Percentiles rank a stretch among this genome's conserved stretches.
These are phyloP conservation scores for Armadillidium nasatum DNA, from an alignment of 1,140 invertebrate genomes.

Conservation along the genomic window DNA sequence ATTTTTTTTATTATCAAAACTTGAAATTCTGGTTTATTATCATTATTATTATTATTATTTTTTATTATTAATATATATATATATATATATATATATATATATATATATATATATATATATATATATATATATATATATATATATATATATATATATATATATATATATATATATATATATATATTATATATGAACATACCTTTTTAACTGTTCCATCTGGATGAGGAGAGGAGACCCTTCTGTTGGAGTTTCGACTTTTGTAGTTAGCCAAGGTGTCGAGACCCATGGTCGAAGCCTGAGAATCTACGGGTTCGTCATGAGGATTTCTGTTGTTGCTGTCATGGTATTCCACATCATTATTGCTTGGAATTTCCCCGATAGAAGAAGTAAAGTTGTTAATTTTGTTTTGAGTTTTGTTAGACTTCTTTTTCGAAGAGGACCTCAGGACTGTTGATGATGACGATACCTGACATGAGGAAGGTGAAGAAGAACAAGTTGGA, in stretches of 20 bases:
- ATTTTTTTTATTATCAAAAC: no score
- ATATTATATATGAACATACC: not conserved
- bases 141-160: slow-evolving; percentile 10
- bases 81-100: not conserved
- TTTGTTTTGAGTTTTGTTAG: not conserved
- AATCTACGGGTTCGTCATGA: not conserved
- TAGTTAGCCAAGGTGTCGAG: not conserved
- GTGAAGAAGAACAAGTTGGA: not conserved
- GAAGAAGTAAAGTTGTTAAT: not conserved
- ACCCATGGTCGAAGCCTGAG: not conserved
- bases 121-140: slow-evolving; percentile 14
- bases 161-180: not conserved
- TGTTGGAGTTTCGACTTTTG: not conserved
- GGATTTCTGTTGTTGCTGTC: not conserved
- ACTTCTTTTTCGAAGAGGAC: not conserved
- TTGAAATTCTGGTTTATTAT: not conserved
- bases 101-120: slow-evolving; percentile 2
- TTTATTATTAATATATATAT: not conserved
- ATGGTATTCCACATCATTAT: not conserved
- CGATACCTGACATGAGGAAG: not conserved
- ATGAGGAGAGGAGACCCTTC: not conserved
- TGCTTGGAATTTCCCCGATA: not conserved
- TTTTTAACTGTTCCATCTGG: not conserved
- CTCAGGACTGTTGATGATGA: not conserved
- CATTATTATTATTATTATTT: not conserved